phyloP scores from a whole-genome alignment of 2,888 invertebrate genomes.

The Pachycephus smyrnensis region DNA sequence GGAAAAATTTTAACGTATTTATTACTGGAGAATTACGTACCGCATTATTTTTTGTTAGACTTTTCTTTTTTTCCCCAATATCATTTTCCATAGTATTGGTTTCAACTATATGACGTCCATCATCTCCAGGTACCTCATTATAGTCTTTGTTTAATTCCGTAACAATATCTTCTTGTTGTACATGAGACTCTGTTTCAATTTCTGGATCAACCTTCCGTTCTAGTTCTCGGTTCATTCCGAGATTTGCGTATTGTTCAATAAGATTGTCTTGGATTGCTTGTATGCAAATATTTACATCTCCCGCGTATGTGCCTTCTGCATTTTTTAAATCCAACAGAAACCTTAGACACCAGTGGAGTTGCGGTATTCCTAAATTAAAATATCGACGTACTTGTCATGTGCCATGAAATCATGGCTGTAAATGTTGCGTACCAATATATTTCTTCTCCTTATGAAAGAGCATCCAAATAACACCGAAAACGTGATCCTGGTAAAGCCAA shows the following conservation, averaged over 20 bases:
- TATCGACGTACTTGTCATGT: background rate
- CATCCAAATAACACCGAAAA: constrained; percentile 66
- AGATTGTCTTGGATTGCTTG: constrained; percentile 61
- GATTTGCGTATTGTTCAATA: constrained; percentile 60
- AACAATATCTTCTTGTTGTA: background rate
- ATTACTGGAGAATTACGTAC: background rate
- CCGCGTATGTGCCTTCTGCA: constrained; percentile 55
- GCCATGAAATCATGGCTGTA: background rate
- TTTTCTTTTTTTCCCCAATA: constrained; percentile 5
- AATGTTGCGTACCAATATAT: constrained; percentile 38
- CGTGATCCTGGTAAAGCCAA: constrained; percentile 64
- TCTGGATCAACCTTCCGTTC: background rate
- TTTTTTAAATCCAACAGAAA: constrained; percentile 62
- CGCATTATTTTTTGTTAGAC: background rate
- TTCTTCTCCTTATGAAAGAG: constrained; percentile 55
- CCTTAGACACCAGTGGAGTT: constrained; percentile 66
- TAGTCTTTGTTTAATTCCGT: background rate
- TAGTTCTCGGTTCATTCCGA: constrained; percentile 9
- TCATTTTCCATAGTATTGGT: background rate
- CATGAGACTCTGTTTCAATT: background rate
- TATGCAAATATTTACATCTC: constrained; percentile 62
- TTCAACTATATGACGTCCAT: background rate
- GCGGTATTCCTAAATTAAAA: constrained; percentile 57
- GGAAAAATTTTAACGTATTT: background rate
- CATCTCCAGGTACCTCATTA: background rate